These are phyloP conservation scores for Laodelphax striatellus DNA, from an alignment of 1,140 invertebrate genomes.

Conservation along the genomic window DNA sequence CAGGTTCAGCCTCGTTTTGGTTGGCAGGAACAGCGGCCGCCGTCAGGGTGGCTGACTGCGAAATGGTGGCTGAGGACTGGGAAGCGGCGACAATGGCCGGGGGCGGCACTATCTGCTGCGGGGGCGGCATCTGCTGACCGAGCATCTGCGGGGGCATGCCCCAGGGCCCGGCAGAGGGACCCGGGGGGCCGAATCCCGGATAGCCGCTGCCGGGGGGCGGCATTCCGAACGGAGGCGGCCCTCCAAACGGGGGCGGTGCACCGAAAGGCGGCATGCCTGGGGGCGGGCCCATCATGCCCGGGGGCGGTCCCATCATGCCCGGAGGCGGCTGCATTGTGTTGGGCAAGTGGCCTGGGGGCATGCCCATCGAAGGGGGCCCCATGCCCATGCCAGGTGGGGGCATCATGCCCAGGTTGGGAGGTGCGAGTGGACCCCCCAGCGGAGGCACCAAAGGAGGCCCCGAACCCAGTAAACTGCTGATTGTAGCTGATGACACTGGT, in stretches of 20 bases:
- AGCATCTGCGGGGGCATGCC: slow-evolving; percentile 33
- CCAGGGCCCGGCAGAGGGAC: slow-evolving; percentile 27
- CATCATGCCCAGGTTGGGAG: neutral
- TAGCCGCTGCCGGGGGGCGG: slow-evolving; percentile 30
- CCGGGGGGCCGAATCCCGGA: slow-evolving; percentile 31
- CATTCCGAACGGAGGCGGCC: slow-evolving; percentile 21
- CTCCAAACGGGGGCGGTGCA: slow-evolving; percentile 42
- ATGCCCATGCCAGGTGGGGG: neutral
- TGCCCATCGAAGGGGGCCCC: neutral
- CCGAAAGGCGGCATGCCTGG: slow-evolving; percentile 50
- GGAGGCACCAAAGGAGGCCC: neutral
- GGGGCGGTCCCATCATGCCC: slow-evolving; percentile 39
- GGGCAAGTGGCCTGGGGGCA: slow-evolving; percentile 22
- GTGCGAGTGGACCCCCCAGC: neutral
- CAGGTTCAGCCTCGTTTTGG: slow-evolving; percentile 7
- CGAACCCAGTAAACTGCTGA: neutral
- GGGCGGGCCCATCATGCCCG: slow-evolving; percentile 37
- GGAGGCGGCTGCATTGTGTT: slow-evolving; percentile 43
- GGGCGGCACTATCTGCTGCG: slow-evolving; percentile 7
- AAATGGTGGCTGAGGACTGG: neutral
- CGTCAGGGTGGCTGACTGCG: neutral
- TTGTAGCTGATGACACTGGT: neutral
- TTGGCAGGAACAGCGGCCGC: neutral
- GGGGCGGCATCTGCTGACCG: slow-evolving; percentile 11
- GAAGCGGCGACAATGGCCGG: neutral